Evolutionary conservation across 2,113 vertebrate genomes (phyloP).

Genomic region (Indicator maculatus): DNA sequence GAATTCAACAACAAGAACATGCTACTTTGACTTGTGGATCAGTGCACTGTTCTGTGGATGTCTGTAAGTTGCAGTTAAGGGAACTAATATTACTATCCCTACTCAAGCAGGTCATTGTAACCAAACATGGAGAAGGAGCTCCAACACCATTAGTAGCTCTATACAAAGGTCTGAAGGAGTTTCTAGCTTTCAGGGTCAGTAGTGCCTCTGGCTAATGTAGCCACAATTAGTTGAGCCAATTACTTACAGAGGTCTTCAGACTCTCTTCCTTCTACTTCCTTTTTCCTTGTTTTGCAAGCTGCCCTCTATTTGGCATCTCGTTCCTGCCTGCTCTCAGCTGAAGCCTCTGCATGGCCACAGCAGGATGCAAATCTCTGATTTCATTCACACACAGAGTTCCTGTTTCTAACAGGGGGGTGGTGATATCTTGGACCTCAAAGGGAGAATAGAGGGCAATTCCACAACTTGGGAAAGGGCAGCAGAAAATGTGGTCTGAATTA

Average conservation of each 20-base stretch:
- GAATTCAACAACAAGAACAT: background rate
- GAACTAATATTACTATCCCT: background rate
- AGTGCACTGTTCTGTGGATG: background rate
- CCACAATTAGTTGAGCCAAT: background rate
- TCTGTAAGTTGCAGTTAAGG: background rate
- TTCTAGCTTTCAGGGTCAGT: background rate
- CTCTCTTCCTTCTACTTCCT: background rate
- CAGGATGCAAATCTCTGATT: background rate
- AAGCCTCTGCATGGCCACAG: background rate
- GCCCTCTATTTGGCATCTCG: background rate
- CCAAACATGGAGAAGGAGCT: background rate
- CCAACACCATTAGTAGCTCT: background rate
- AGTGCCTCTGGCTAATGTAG: background rate
- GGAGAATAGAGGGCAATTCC: background rate
- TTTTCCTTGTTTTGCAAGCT: background rate
- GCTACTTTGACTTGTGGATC: background rate
- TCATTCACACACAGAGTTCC: conserved; percentile 1
- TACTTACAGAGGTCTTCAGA: background rate
- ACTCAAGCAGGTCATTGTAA: background rate
- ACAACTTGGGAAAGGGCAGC: background rate
- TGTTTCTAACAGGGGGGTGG: background rate
- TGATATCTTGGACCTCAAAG: conserved; percentile 13
- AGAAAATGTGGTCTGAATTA: conserved; percentile 51
- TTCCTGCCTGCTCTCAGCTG: background rate
- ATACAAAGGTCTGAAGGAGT: background rate